Evolutionary conservation across 2,797 vertebrate genomes (phyloP).

Genomic region (Xenopus petersii): DNA sequence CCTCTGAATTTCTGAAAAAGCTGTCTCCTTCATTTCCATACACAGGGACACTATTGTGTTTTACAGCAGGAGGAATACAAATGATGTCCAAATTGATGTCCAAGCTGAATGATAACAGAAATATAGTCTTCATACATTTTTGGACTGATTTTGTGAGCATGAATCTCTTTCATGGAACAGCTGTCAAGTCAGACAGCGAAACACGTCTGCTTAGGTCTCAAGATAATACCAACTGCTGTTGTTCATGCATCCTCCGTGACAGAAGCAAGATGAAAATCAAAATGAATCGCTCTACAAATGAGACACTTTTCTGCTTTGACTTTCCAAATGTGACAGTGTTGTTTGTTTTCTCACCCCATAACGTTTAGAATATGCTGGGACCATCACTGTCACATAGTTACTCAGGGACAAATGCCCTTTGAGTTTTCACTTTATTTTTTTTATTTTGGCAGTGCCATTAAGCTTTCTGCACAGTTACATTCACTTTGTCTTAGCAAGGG

Average conservation of each 20-base stretch:
- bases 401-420: background rate
- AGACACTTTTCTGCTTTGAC: constrained; percentile 60
- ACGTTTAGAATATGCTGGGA: constrained; percentile 43
- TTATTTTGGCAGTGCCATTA: no score
- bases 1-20: no score
- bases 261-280: constrained; percentile 59
- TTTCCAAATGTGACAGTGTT: constrained; percentile 54
- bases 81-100: background rate
- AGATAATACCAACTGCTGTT: constrained; percentile 58
- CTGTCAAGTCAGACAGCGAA: constrained; percentile 57
- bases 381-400: constrained; percentile 33
- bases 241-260: constrained; percentile 58
- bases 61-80: no score
- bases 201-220: constrained; percentile 50
- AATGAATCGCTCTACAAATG: constrained; percentile 61
- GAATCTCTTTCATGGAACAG: constrained; percentile 57
- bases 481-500: no score
- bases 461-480: no score
- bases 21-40: no score
- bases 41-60: no score
- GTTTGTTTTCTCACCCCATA: constrained; percentile 52
- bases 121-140: constrained; percentile 4
- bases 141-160: constrained; percentile 49
- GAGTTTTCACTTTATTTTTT: no score
- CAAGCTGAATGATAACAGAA: background rate